phyloP scores from a whole-genome alignment of 2,113 vertebrate genomes.

The Capreolus pygargus region DNA sequence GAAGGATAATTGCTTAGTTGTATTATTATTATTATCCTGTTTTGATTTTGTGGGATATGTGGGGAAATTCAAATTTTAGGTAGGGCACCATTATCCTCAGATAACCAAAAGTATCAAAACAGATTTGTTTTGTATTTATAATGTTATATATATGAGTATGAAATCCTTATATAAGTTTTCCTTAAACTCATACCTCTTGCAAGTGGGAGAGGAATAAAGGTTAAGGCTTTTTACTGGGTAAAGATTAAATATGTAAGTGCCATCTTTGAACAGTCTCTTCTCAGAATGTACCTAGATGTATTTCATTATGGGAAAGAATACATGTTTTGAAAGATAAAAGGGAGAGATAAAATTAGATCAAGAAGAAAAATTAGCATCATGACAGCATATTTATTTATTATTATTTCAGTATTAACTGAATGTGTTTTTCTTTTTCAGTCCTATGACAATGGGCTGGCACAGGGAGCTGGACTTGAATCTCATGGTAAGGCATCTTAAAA shows the following conservation, averaged over 20 bases:
- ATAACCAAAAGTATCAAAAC: neutral
- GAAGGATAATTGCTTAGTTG: neutral
- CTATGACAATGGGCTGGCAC: slow-evolving; percentile 95
- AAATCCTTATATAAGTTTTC: neutral
- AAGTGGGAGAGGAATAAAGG: neutral
- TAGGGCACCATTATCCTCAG: neutral
- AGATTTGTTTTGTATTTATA: neutral
- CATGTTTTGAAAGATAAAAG: slow-evolving; percentile 13
- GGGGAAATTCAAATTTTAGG: neutral
- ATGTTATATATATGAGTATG: neutral
- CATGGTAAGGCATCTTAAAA: slow-evolving; percentile 89
- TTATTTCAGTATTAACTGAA: slow-evolving; percentile 45
- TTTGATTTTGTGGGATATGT: neutral
- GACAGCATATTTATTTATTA: neutral
- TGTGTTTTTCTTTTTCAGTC: slow-evolving; percentile 84
- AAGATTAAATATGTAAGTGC: neutral
- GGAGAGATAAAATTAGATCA: neutral
- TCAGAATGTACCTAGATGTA: neutral
- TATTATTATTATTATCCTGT: neutral
- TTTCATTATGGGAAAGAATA: neutral
- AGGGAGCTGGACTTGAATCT: slow-evolving; percentile 95
- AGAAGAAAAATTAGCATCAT: neutral
- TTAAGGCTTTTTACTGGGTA: neutral
- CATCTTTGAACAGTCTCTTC: neutral
- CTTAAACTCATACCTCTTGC: neutral